Evolutionary conservation across 2,113 vertebrate species (phyloP).

Genomic region (Forbesichthys papilliferus): DNA sequence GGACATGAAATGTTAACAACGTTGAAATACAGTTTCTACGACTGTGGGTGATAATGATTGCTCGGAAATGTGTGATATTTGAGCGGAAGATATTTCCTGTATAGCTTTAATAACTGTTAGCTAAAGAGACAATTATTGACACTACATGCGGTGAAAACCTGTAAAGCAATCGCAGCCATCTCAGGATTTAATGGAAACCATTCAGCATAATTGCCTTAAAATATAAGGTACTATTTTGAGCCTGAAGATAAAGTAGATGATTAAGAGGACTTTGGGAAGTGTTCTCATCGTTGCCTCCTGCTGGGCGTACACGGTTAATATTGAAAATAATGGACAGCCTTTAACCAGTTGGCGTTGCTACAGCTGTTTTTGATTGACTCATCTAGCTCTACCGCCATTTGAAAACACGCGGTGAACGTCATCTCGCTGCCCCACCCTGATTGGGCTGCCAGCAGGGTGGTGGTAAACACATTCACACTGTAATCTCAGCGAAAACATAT

Average conservation of each 20-base stretch:
- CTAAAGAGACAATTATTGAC: slow-evolving; percentile 10
- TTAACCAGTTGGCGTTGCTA: too few relatives aligned
- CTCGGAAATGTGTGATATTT: slow-evolving; percentile 9
- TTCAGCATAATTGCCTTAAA: slow-evolving; percentile 1
- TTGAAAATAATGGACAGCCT: too few relatives aligned
- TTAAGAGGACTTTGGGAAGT: neutral
- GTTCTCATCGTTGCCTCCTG: too few relatives aligned
- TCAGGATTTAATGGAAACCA: slow-evolving; percentile 1
- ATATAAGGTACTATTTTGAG: neutral
- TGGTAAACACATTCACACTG: too few relatives aligned
- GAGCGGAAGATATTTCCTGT: neutral
- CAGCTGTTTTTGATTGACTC: too few relatives aligned
- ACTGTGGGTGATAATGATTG: slow-evolving; percentile 22
- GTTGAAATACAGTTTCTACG: slow-evolving; percentile 36
- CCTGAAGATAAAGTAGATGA: neutral
- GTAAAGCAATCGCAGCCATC: neutral
- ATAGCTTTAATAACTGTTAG: slow-evolving; percentile 11
- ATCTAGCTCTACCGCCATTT: too few relatives aligned
- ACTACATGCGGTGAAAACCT: neutral
- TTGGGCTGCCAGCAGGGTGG: too few relatives aligned
- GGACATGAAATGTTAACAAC: slow-evolving; percentile 50
- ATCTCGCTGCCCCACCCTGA: too few relatives aligned
- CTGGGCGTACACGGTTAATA: too few relatives aligned
- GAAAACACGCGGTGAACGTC: too few relatives aligned
- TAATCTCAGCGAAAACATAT: too few relatives aligned